Percentiles rank a stretch among this genome's conserved stretches.
Conservation (phyloP, 2,113 vertebrate species). For the Rhinolophus sinicus region DNA sequence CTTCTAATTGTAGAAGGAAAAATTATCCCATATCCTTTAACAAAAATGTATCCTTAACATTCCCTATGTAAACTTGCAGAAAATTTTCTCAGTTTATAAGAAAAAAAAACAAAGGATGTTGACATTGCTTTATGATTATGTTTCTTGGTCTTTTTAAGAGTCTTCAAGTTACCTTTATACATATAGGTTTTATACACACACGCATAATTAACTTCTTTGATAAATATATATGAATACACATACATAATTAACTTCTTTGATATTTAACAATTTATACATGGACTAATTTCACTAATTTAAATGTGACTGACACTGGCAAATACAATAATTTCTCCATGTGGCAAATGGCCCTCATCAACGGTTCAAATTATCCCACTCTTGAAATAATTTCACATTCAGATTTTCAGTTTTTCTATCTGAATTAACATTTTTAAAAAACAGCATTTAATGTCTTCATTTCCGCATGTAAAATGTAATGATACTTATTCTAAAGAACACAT, state of each 20-base stretch:
- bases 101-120: not conserved
- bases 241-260: not conserved
- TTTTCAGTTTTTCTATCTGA: not conserved
- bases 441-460: not conserved
- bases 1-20: not conserved
- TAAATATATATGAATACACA: not conserved
- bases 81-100: conserved; percentile 2
- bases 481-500: conserved; percentile 23
- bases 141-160: not conserved
- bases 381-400: not conserved
- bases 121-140: not conserved
- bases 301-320: not conserved
- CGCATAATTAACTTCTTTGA: not conserved
- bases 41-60: not conserved
- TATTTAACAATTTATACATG: conserved; percentile 69
- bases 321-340: not conserved
- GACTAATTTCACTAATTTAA: conserved; percentile 61
- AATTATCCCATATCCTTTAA: conserved; percentile 28
- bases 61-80: not conserved
- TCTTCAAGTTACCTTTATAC: not conserved
- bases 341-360: not conserved
- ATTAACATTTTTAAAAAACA: not conserved
- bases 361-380: not conserved
- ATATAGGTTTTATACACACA: not conserved
- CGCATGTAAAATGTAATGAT: not conserved